Evolutionary conservation across 2,888 invertebrate genomes (phyloP).

Genomic region (Platycnemis pennipes): DNA sequence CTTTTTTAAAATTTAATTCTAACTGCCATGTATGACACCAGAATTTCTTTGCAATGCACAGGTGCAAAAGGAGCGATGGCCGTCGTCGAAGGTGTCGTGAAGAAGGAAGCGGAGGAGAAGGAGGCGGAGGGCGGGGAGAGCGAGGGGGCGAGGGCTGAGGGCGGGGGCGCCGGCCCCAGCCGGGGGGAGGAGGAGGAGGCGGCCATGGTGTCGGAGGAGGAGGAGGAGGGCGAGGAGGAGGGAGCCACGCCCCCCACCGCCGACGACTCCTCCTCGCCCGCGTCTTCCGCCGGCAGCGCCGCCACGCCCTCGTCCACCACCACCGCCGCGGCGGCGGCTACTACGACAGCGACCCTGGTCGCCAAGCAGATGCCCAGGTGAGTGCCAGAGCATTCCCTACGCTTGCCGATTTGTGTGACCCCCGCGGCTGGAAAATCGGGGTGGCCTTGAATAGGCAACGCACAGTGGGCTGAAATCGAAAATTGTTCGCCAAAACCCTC

Average conservation of each 20-base stretch:
- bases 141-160: background rate
- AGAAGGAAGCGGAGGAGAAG: background rate
- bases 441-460: no score
- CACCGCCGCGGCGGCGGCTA: background rate
- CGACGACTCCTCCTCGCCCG: background rate
- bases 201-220: background rate
- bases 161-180: background rate
- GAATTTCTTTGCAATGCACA: no score
- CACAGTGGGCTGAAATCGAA: no score
- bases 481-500: no score
- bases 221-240: background rate
- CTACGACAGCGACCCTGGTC: constrained; percentile 29
- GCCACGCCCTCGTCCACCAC: no score
- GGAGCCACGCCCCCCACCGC: background rate
- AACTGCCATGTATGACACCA: no score
- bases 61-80: constrained; percentile 65
- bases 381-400: background rate
- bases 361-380: constrained; percentile 61
- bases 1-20: no score
- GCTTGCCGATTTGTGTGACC: no score
- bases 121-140: background rate
- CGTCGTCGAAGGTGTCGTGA: constrained; percentile 31
- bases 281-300: background rate
- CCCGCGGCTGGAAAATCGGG: no score
- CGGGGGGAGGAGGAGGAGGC: background rate